A percentile compares a stretch with the other conserved stretches of the same genome.
phyloP scores from a whole-genome alignment of 2,797 vertebrate genomes.

The Sebastes oblongus region DNA sequence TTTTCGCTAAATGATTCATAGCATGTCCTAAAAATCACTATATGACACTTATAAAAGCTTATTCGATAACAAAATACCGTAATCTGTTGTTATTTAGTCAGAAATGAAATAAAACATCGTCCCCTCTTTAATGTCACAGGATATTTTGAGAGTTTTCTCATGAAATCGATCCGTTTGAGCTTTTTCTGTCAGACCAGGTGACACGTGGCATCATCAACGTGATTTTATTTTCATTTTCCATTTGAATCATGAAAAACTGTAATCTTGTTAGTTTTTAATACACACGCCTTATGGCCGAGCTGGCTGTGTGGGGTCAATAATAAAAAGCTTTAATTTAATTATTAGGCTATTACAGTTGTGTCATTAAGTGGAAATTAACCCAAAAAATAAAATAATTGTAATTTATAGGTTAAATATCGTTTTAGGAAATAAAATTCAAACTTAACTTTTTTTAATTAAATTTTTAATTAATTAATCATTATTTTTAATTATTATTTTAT shows the following conservation, averaged over 20 bases:
- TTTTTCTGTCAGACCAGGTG: neutral
- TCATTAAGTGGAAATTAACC: neutral
- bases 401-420: neutral
- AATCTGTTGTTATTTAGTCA: slow-evolving; percentile 11
- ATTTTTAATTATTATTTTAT: neutral
- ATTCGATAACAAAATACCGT: neutral
- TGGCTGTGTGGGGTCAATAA: neutral
- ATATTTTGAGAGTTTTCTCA: neutral
- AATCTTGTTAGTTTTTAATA: neutral
- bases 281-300: rapidly evolving
- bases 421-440: neutral
- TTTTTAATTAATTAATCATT: neutral
- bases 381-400: neutral
- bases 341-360: neutral
- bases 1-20: neutral
- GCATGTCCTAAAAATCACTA: rapidly evolving
- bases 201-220: slow-evolving; percentile 4
- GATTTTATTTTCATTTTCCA: slow-evolving; percentile 39
- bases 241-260: neutral
- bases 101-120: neutral
- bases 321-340: neutral
- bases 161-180: neutral
- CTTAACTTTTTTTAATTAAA: neutral
- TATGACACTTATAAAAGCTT: neutral
- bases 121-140: neutral